Evolutionary conservation across 2,797 vertebrate species (phyloP), one percentile per base, ranked within the genome.

Genomic region (Avahi laniger): DNA sequence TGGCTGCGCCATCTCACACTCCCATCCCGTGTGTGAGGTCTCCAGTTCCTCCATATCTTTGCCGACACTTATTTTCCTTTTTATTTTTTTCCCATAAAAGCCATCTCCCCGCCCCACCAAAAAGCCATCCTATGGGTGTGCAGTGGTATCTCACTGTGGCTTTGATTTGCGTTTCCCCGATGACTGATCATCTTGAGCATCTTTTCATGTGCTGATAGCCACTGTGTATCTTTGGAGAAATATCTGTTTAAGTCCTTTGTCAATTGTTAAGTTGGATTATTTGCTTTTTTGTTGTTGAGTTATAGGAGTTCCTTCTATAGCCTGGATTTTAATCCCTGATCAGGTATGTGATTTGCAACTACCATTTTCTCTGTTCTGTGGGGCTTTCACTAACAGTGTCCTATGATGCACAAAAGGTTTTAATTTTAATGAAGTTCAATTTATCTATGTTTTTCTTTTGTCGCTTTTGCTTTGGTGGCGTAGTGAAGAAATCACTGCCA

Each of bases 1-100:
- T 2, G 4, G 43, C 54, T 3, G 6, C 15, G 0, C 69, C 52
- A 0, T 1, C 13, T 26, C 3, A 24, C 78, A 1, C 9, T 5
- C 15, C 28, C 33, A 10, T 22, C 26, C 46, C 41, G 12, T 0
- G 4, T 7, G 0, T 4, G 12, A 54, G 33, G 14, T 7, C 22
- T 54, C 20, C 28, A 24, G 0, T 14, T 70, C 63, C 59, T 70
- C n/a, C n/a, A 15, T 4, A 0, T 28, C 43, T 12, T 59, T 22
- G 28, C 38, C 30, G 30, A 3, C 41, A 7, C 11, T 70, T 48
- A 8, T 0, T 89, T 43, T 46, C 22, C 57, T 63, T 30, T 54
- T 54, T 24, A 24, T 54, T 22, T 38, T 57, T 75, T 75, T 48
- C 26, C 30, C n/a, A 33, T 33, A 33, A 63, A 63, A 33, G 30